Base-by-base conservation (phyloP, 2,113 vertebrate genomes). In the Acanthochromis polyacanthus region DNA sequence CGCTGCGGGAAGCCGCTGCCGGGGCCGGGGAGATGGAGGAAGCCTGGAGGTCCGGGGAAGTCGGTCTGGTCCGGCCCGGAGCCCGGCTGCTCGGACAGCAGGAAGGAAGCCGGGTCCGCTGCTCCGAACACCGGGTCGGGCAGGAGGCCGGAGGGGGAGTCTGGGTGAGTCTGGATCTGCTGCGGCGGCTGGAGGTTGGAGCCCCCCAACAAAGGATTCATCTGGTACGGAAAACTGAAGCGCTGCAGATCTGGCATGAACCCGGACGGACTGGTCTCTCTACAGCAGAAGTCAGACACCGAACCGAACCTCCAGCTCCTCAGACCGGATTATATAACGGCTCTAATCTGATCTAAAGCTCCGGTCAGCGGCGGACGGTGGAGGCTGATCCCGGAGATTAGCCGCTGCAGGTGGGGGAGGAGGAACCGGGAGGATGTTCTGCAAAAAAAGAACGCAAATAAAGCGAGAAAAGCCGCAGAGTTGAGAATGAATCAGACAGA, bases 201-300 rank as follows among this genome's bases (percentile, higher is more conserved):
- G 70, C 94, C 93, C 64, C 95, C 95, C 91, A 98, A 93, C 92
- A 96, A 93, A 91, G 96, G 96, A 94, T 97, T 97, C 97, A 98
- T 95, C 92, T 91, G 91, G 88, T 91, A 91, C 62, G 93, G 91
- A 78, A 95, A 95, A 90, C 92, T 95, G 64, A 94, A 94, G 71
- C 94, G 95, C 93, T 95, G 93, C 93, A 95, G 88, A 94, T 95
- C 94, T 91, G 94, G 94, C 95, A 95, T 95, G 92, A 95, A 95
- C 89, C 90, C 92, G 70, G 85, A 87, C 89, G 62, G 56, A 82
- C 83, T 68, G 12, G 53, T 80, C 87, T 85, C 28, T 30, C 71
- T 90, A 51, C 23, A 73, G 45, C 81, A 80, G 65, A 91, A 86
- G 2, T 25, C 30, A 32, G 5, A 32, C 30, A 32, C 32, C 32